Evolutionary conservation across 2,113 vertebrate genomes (phyloP), one percentile per base, ranked within the genome.

Genomic region (Hepsetus odoe): DNA sequence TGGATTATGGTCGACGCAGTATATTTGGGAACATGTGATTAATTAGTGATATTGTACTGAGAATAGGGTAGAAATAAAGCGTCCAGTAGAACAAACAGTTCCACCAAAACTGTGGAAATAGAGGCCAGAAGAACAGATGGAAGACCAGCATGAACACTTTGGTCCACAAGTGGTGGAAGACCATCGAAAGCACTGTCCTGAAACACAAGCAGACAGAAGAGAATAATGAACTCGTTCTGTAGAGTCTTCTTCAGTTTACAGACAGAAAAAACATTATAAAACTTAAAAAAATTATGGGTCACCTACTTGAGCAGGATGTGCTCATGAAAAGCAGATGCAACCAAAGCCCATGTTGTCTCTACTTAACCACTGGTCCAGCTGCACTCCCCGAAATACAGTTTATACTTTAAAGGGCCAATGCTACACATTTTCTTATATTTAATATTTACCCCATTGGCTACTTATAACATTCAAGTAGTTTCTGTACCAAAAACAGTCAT

Each of bases 71-170:
- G 87, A 97, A 95, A 87, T 97, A 98, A 74, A 99, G 91, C 33
- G 93, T 94, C 95, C 95, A 97, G 88, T 98, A 98, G 91, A 99
- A 97, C 71, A 97, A 86, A 85, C 95, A 96, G 85, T 97, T 95
- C 91, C 96, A 96, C 67, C 96, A 87, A 88, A 99, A 97, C 81
- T 97, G 96, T 33, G 96, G 97, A 80, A 95, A 90, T 28, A 98
- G 87, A 72, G 95, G 96, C 97, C 97, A 99, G 86, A 97, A 90
- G 77, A 98, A 88, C 30, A 93, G 92, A 26, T 96, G 93, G 69
- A 92, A 92, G 62, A 98, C 92, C 16, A 94, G 94, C 86, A 95
- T 93, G 28, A 90, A 94, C 9, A 92, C 93, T 78, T 95, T 92
- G 84, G 94, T 95, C 94, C 95, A 96, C 84, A 97, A 91, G 80